phyloP scores from a whole-genome alignment of 30 jellyfish, hydroid and myxozoan species.

The Pseudorhiza aurosa region DNA sequence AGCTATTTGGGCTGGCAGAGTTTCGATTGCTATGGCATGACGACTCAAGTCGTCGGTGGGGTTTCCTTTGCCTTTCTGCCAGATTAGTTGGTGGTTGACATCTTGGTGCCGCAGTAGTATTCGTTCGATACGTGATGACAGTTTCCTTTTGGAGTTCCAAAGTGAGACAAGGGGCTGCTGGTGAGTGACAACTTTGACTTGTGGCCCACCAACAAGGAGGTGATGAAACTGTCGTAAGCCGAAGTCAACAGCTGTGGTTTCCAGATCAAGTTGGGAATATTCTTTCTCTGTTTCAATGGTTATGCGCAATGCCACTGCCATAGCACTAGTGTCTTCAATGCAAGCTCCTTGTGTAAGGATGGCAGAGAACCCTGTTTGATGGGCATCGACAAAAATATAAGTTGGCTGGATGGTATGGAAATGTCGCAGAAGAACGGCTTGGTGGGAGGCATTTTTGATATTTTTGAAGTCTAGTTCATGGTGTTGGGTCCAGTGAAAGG shows the following conservation, averaged over 20 bases:
- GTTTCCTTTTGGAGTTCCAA: slow-evolving; percentile 3
- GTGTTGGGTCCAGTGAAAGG: neutral
- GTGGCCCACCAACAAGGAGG: slow-evolving; percentile 55
- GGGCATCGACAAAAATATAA: slow-evolving; percentile 51
- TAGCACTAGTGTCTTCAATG: slow-evolving; percentile 25
- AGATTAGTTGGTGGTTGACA: slow-evolving; percentile 7
- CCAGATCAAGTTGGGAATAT: slow-evolving; percentile 65
- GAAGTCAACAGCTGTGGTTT: slow-evolving; percentile 58
- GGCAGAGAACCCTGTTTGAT: slow-evolving; percentile 42
- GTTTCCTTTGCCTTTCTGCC: slow-evolving; percentile 18
- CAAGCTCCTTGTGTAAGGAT: slow-evolving; percentile 48
- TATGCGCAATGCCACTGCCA: slow-evolving; percentile 60
- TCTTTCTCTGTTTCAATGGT: slow-evolving; percentile 38
- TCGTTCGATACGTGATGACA: slow-evolving; percentile 21
- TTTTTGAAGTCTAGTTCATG: slow-evolving; percentile 10
- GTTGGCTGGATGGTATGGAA: slow-evolving; percentile 2
- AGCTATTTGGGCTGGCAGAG: neutral
- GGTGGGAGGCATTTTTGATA: slow-evolving; percentile 10
- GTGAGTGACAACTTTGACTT: slow-evolving; percentile 34
- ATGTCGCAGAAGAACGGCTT: slow-evolving; percentile 18
- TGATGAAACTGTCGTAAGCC: slow-evolving; percentile 46
- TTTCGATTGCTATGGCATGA: slow-evolving; percentile 9
- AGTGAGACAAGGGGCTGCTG: slow-evolving; percentile 36
- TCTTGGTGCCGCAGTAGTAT: slow-evolving; percentile 7
- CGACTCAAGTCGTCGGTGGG: slow-evolving; percentile 15